Conservation (phyloP, 2,113 vertebrate genomes). For the Manacus vitellinus region DNA sequence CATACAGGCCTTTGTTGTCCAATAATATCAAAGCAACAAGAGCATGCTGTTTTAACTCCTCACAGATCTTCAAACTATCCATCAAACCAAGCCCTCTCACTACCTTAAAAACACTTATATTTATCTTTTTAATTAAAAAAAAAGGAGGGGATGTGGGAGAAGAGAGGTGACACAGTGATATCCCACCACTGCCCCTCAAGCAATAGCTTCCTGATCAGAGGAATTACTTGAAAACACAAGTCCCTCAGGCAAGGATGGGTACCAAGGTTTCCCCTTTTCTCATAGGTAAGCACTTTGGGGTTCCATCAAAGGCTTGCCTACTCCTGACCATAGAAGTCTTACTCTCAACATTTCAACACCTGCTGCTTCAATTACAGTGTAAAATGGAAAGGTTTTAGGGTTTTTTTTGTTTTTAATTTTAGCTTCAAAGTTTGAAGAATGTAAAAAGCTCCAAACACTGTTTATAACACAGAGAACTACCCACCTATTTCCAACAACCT, state of each 20-base stretch:
- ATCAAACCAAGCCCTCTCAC: background rate
- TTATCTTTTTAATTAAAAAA: background rate
- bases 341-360: background rate
- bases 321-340: background rate
- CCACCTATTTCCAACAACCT: background rate
- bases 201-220: background rate
- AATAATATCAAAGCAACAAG: background rate
- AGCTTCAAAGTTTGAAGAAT: background rate
- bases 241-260: background rate
- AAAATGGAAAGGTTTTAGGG: background rate
- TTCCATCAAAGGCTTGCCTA: background rate
- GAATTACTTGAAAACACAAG: background rate
- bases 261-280: background rate
- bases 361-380: background rate
- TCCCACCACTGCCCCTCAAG: background rate
- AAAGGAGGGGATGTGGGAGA: accelerated
- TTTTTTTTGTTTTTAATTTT: background rate
- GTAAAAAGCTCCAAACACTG: background rate
- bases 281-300: too few species aligned
- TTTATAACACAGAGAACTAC: background rate
- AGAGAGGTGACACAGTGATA: background rate
- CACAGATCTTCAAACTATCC: background rate
- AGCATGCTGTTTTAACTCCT: background rate
- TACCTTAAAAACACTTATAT: background rate
- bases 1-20: background rate